Conservation (phyloP, 2,888 invertebrate genomes). For the Ethmia dodecea region DNA sequence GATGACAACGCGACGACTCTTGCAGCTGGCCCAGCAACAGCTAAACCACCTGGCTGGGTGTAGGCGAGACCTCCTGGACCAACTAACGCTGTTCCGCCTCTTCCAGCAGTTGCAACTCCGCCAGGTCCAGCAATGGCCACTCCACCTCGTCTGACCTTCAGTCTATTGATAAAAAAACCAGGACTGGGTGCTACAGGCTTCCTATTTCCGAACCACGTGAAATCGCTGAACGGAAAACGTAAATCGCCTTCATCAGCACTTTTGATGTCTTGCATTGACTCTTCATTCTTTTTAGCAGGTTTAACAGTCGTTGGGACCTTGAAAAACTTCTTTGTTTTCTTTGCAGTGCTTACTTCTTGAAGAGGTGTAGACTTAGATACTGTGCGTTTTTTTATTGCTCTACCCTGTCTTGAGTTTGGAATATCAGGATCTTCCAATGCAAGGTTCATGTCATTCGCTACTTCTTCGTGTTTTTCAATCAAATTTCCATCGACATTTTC, state of each 20-base stretch:
- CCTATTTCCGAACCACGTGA: slow-evolving; percentile 43
- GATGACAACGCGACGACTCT: slow-evolving; percentile 83
- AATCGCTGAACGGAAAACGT: slow-evolving; percentile 41
- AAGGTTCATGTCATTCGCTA: slow-evolving; percentile 12
- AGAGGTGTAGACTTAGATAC: slow-evolving; percentile 28
- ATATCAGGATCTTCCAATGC: slow-evolving; percentile 16
- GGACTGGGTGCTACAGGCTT: slow-evolving; percentile 63
- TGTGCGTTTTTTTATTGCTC: slow-evolving; percentile 52
- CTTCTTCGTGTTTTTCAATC: slow-evolving; percentile 12
- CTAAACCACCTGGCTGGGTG: slow-evolving; percentile 85
- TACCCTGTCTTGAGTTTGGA: slow-evolving; percentile 35
- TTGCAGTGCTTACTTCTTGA: slow-evolving; percentile 33
- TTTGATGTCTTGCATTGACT: slow-evolving; percentile 34
- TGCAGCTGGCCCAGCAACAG: slow-evolving; percentile 86
- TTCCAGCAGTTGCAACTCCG: slow-evolving; percentile 88
- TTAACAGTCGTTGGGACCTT: slow-evolving; percentile 35
- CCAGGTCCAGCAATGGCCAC: slow-evolving; percentile 90
- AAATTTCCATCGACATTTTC: slow-evolving; percentile 12
- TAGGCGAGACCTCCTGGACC: slow-evolving; percentile 87
- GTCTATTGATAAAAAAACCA: slow-evolving; percentile 82
- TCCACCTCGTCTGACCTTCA: slow-evolving; percentile 85
- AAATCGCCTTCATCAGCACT: slow-evolving; percentile 37
- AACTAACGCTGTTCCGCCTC: slow-evolving; percentile 88
- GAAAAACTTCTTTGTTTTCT: slow-evolving; percentile 41
- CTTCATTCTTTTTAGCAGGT: slow-evolving; percentile 31